phyloP scores from a whole-genome alignment of 2,113 vertebrate species.

The Steatornis caripensis region DNA sequence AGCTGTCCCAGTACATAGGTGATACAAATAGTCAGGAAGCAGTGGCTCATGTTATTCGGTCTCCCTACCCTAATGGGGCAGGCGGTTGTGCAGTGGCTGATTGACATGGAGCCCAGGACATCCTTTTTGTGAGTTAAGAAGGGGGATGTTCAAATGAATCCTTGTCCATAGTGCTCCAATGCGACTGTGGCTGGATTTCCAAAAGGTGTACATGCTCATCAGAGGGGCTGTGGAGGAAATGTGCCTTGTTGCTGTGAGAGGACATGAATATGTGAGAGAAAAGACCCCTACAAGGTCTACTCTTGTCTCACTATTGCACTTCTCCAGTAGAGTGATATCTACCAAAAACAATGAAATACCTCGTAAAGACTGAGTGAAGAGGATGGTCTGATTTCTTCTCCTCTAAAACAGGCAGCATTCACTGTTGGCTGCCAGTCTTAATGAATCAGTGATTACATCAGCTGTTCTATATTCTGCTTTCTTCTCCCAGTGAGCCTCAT shows the following conservation, averaged over 20 bases:
- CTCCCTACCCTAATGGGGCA: not conserved
- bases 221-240: not conserved
- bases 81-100: not conserved
- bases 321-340: not conserved
- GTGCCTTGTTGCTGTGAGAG: not conserved
- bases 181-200: not conserved
- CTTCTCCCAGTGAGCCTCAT: not conserved
- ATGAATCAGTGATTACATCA: not conserved
- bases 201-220: not conserved
- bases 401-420: too few relatives aligned
- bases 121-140: not conserved
- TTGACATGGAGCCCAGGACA: accelerated
- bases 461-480: not conserved
- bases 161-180: not conserved
- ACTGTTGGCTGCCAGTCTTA: not conserved
- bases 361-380: not conserved
- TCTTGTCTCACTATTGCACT: not conserved
- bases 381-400: not conserved
- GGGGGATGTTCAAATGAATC: not conserved
- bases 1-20: not conserved
- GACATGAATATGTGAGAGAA: not conserved
- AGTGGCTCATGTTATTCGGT: accelerated
- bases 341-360: not conserved
- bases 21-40: not conserved
- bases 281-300: not conserved